Evolutionary conservation across 2,113 vertebrate species (phyloP), one percentile per base, ranked within the genome.

Genomic region (Scomber colias): DNA sequence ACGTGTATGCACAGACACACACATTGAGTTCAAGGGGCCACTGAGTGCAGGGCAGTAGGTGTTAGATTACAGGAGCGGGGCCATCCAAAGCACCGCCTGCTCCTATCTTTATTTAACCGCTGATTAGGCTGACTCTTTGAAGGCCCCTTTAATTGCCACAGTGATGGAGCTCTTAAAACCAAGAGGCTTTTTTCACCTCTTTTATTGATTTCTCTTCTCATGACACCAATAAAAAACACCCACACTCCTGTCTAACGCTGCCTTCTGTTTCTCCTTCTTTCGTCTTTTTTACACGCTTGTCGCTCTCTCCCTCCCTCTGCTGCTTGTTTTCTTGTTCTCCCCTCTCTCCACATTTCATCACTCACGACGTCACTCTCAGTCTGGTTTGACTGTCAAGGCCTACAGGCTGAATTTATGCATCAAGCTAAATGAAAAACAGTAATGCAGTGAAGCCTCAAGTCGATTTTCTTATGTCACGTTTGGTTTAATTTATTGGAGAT

Each of bases 201-300:
- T 92, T 93, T 94, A 92, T 91, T 90, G 93, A 94, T 94, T 92
- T 81, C 82, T 91, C 64, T 84, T 82, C 90, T 91, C 71, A 76
- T 91, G 89, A 91, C 88, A 84, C 83, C 89, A 90, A 88, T 93
- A 92, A 94, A 84, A 91, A 87, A 90, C 74, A 24, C 83, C 80
- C 81, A 87, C 90, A n/a, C 85, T 79, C 46, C 69, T 27, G 30
- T 73, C 27, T 35, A 31, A 10, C 35, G 31, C 46, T 3, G 55
- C 72, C 51, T 40, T 66, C 64, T 59, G 75, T 63, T 90, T 89
- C 71, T 67, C 45, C 35, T 59, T 72, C 69, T 6, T 44, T 80
- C 16, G n/a, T 45, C 66, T 71, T 56, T 51, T 35, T 35, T 53
- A 27, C 50, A 78, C 24, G 67, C 60, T 67, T 57, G 70, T 79